Base-by-base conservation (phyloP, 2,113 vertebrate genomes). In the Tetraodon nigroviridis region DNA sequence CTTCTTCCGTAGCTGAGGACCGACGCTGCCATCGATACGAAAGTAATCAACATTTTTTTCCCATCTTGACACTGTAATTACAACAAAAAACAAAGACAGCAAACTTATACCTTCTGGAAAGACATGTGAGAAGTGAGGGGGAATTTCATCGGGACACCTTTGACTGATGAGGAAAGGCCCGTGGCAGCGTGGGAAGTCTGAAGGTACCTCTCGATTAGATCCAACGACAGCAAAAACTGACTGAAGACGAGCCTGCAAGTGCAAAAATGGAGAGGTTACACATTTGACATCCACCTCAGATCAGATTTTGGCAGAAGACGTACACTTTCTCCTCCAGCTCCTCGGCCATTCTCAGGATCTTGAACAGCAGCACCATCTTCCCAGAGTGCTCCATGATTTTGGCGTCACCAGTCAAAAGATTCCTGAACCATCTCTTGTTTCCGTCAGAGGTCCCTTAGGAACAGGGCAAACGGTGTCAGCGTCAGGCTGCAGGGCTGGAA, bases 261-360 rank as follows among this genome's bases (percentile, higher is more conserved):
- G 49, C 19, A 80, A 67, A 58, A 73, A 45, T 52, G 12, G 0
- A 3, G 8, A 16, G n/a, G n/a, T 16, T 46, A n/a, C 15, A n/a
- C 44, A 46, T 29, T 27, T 75, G 42, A 54, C 32, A 29, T 20
- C 2, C 42, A 2, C 50, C 45, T 42, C 12, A 40, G 15, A 37
- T 11, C 32, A 12, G 32, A 12, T 49, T 10, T 2, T 53, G 1
- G 61, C 17, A 15, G 17, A 7, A 63, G 32, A 45, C 61, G 84
- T 89, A 99, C 96, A 99, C 95, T 98, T 99, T 99, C 69, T 99
- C 93, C 5, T 86, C 87, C 64, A 94, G 86, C 67, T 93, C 92
- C 83, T 97, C 94, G 7, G 95, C 93, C 90, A 93, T 94, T 44
- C 87, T 86, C 73, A 99, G 93, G 51, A 98, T 95, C 87, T 98